phyloP scores from a whole-genome alignment of 1,140 invertebrate genomes.

The Cyphomyrmex costatus region DNA sequence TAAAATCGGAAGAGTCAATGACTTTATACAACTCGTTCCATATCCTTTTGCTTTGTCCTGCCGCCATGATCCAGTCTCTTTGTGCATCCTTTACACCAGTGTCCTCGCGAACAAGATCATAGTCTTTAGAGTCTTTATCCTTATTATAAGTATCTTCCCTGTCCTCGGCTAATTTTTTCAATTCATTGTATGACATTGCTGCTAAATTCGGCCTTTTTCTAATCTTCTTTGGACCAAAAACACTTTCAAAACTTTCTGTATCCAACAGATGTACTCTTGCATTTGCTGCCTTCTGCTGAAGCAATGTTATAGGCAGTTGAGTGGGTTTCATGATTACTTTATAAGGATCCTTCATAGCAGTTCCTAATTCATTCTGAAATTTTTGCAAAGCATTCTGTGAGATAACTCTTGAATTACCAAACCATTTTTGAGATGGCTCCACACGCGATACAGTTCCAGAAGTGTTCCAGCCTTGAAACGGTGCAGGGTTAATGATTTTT shows the following conservation, averaged over 20 bases:
- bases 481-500: conserved; percentile 97
- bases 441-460: conserved; percentile 97
- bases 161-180: conserved; percentile 91
- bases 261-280: conserved; percentile 97
- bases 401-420: conserved; percentile 97
- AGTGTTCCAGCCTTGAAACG: conserved; percentile 96
- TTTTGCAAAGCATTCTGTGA: conserved; percentile 98
- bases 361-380: conserved; percentile 98
- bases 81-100: conserved; percentile 91
- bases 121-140: conserved; percentile 91
- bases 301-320: conserved; percentile 96
- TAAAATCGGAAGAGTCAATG: conserved; percentile 99
- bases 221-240: conserved; percentile 97
- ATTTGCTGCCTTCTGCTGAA: conserved; percentile 97
- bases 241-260: conserved; percentile 97
- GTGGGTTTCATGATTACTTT: conserved; percentile 99
- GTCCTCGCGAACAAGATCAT: conserved; percentile 94
- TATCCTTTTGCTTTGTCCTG: conserved; percentile 98
- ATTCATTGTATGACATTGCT: conserved; percentile 90
- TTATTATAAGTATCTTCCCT: conserved; percentile 92
- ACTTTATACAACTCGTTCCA: conserved; percentile 99
- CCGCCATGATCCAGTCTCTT: conserved; percentile 95
- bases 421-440: conserved; percentile 99
- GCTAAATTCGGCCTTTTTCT: conserved; percentile 96
- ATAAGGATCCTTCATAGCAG: conserved; percentile 98